Percentiles rank a stretch among this genome's conserved stretches.
Evolutionary conservation across 23 tunicate species (phyloP).

Genomic region (Trididemnum clinides): DNA sequence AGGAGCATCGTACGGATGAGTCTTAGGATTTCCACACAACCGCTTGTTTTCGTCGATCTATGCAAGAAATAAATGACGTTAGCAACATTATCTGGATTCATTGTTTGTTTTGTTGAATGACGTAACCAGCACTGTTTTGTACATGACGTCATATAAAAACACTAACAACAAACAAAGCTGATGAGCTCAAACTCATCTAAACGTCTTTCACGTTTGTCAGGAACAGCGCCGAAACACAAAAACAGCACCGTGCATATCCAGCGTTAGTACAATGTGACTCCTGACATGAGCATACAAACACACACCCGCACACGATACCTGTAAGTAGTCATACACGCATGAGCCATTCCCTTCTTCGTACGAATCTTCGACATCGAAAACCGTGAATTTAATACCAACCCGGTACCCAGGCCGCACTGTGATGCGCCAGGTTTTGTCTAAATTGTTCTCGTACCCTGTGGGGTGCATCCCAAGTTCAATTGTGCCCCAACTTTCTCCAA

Average conservation of each 20-base stretch:
- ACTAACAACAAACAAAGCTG: too few relatives aligned
- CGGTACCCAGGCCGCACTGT: slow-evolving; percentile 44
- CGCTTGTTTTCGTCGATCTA: slow-evolving; percentile 4
- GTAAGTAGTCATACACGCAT: slow-evolving; percentile 80
- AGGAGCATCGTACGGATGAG: slow-evolving; percentile 16
- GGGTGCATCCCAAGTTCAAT: neutral
- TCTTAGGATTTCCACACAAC: slow-evolving; percentile 19
- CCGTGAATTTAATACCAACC: slow-evolving; percentile 58
- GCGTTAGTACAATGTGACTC: neutral
- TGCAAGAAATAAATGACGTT: too few relatives aligned
- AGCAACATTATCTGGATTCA: neutral
- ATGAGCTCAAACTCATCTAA: too few relatives aligned
- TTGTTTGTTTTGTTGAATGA: neutral
- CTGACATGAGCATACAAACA: too few relatives aligned
- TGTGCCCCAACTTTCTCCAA: too few relatives aligned
- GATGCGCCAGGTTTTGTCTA: slow-evolving; percentile 42
- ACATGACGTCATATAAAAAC: too few relatives aligned
- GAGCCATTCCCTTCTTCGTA: slow-evolving; percentile 60
- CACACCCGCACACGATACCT: too few relatives aligned
- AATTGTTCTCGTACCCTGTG: slow-evolving; percentile 16
- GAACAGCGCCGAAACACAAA: too few relatives aligned
- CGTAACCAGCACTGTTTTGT: too few relatives aligned
- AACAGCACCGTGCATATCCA: slow-evolving; percentile 20
- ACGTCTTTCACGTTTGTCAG: too few relatives aligned
- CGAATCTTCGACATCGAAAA: slow-evolving; percentile 79